A percentile compares a stretch with the other conserved stretches of the same genome.
phyloP scores from a whole-genome alignment of 2,113 vertebrate species.

The Tringa solitaria region DNA sequence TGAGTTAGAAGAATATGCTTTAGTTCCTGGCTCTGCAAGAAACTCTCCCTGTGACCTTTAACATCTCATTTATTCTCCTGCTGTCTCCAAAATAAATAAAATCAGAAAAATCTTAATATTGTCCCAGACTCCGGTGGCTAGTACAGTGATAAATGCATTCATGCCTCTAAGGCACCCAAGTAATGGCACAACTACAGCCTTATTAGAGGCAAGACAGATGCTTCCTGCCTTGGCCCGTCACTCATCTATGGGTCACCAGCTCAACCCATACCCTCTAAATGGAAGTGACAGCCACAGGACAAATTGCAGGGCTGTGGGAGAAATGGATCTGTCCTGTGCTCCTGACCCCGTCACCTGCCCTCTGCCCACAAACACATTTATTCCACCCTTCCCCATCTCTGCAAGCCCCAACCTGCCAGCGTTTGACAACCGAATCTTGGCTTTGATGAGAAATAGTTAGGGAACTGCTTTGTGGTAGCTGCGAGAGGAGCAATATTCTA shows the following conservation, averaged over 20 bases:
- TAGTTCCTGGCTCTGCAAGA: neutral
- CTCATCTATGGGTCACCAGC: neutral
- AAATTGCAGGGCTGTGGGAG: neutral
- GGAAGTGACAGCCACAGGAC: neutral
- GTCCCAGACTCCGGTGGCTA: neutral
- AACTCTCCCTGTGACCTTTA: neutral
- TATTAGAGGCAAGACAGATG: neutral
- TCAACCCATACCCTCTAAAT: neutral
- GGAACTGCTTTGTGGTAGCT: neutral
- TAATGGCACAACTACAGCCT: neutral
- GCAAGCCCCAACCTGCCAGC: neutral
- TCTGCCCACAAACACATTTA: neutral
- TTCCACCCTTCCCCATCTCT: neutral
- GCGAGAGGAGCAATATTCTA: neutral
- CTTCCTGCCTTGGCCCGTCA: neutral
- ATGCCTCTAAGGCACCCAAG: neutral
- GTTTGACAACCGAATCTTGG: neutral
- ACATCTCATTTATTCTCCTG: neutral
- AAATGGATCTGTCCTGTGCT: neutral
- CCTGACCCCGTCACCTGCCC: neutral
- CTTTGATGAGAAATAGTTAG: neutral
- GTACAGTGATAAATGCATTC: neutral
- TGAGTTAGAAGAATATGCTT: neutral
- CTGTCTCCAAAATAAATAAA: neutral
- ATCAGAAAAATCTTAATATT: neutral